Percentiles rank a stretch among this genome's conserved stretches.
These are phyloP conservation scores for Apantesis nais DNA, from an alignment of 2,888 invertebrate species.

Conservation along the genomic window DNA sequence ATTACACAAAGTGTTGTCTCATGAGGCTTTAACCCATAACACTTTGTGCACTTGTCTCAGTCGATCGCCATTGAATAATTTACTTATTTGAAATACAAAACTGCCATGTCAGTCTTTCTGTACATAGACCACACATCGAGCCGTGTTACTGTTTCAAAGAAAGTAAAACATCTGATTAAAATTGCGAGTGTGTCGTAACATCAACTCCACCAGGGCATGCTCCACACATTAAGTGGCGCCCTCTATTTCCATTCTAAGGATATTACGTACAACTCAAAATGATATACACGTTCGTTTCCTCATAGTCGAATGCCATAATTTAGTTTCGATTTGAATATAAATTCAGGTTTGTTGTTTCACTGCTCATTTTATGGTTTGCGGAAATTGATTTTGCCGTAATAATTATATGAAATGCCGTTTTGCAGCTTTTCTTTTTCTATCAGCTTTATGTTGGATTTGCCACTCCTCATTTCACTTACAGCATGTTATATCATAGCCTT, in stretches of 20 bases:
- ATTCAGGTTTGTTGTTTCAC: conserved; percentile 4
- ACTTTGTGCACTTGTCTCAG: too few relatives aligned
- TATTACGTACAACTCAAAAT: conserved; percentile 15
- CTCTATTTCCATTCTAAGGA: conserved; percentile 15
- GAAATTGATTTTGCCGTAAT: neutral
- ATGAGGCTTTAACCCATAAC: too few relatives aligned
- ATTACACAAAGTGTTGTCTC: too few relatives aligned
- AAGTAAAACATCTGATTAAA: conserved; percentile 14
- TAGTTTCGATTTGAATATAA: conserved; percentile 14
- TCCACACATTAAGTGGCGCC: conserved; percentile 18
- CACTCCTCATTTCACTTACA: too few relatives aligned
- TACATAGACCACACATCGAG: conserved; percentile 12
- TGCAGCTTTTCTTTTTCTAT: neutral
- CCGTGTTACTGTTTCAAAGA: conserved; percentile 4
- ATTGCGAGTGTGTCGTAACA: neutral
- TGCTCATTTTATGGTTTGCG: conserved; percentile 7
- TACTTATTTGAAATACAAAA: neutral
- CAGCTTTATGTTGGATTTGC: neutral
- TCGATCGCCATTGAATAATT: neutral
- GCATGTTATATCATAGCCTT: too few relatives aligned
- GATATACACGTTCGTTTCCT: conserved; percentile 21
- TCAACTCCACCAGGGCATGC: conserved; percentile 5
- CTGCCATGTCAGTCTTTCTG: neutral
- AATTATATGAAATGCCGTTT: neutral
- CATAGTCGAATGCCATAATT: conserved; percentile 20